Percentiles rank a stretch among this genome's conserved stretches.
Evolutionary conservation across 2,797 vertebrate genomes (phyloP).

Genomic region (Hephaestus fuliginosus): DNA sequence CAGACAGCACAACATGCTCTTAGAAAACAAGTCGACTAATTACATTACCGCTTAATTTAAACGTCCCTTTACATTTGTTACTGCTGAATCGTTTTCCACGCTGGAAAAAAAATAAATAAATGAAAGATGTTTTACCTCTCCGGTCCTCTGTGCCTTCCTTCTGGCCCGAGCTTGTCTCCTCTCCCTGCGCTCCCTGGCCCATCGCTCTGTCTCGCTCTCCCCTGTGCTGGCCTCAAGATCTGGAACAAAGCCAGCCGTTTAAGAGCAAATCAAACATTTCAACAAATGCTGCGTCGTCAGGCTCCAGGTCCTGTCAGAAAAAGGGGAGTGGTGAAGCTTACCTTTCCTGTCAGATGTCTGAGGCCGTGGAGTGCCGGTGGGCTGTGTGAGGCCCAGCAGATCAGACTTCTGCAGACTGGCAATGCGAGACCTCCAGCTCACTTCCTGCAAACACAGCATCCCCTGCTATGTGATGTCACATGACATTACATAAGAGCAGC

Average conservation of each 20-base stretch:
- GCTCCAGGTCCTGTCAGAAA: neutral
- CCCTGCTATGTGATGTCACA: conserved; percentile 47
- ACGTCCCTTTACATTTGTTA: neutral
- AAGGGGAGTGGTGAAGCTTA: conserved; percentile 35
- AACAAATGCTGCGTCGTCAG: neutral
- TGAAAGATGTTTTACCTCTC: conserved; percentile 73
- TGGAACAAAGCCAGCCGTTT: conserved; percentile 69
- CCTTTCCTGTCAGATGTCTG: conserved; percentile 78
- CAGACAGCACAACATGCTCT: conserved; percentile 20
- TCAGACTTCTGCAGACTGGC: conserved; percentile 91
- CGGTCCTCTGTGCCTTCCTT: conserved; percentile 82
- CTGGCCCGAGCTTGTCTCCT: conserved; percentile 82
- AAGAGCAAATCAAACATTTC: conserved; percentile 27
- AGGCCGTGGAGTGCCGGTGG: conserved; percentile 82
- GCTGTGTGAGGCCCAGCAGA: conserved; percentile 89
- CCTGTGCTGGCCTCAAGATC: conserved; percentile 81
- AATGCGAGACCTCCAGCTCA: conserved; percentile 90
- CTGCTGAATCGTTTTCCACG: neutral
- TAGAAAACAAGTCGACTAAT: neutral
- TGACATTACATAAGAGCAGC: conserved; percentile 30
- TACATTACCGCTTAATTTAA: neutral
- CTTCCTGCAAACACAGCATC: conserved; percentile 80
- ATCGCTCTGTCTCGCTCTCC: conserved; percentile 85
- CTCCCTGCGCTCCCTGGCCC: conserved; percentile 81
- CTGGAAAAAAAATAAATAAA: neutral